Evolutionary conservation across 2,797 vertebrate genomes (phyloP).

Genomic region (Hyperoplus lanceolatus): DNA sequence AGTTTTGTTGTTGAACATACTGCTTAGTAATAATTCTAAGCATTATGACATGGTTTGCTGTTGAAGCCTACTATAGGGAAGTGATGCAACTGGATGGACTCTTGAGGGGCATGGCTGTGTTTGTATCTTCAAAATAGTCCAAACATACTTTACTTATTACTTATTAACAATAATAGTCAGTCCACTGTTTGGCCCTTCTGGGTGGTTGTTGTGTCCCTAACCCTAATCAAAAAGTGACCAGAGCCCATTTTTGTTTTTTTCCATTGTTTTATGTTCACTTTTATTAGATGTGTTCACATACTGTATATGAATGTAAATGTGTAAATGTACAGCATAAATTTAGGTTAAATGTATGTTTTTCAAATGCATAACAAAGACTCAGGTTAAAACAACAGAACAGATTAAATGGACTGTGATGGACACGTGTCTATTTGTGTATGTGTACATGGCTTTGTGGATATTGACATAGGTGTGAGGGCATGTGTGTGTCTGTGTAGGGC

Average conservation of each 20-base stretch:
- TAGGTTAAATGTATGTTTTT: background rate
- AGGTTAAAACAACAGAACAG: background rate
- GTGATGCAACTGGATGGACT: background rate
- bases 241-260: background rate
- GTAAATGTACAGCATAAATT: too few relatives aligned
- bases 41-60: background rate
- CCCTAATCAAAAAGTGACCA: background rate
- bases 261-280: background rate
- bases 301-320: too few relatives aligned
- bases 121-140: background rate
- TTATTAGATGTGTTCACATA: background rate
- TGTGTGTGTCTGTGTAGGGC: background rate
- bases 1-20: background rate
- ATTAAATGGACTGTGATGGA: background rate
- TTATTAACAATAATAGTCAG: background rate
- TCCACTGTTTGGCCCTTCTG: background rate
- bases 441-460: too few relatives aligned
- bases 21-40: slow-evolving; percentile 1
- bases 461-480: too few relatives aligned
- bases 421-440: background rate
- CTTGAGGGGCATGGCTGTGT: background rate
- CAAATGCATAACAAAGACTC: background rate
- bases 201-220: background rate
- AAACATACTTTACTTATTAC: background rate
- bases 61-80: background rate